Conservation (phyloP, 2,888 invertebrate genomes). For the Psylliodes chrysocephalus region DNA sequence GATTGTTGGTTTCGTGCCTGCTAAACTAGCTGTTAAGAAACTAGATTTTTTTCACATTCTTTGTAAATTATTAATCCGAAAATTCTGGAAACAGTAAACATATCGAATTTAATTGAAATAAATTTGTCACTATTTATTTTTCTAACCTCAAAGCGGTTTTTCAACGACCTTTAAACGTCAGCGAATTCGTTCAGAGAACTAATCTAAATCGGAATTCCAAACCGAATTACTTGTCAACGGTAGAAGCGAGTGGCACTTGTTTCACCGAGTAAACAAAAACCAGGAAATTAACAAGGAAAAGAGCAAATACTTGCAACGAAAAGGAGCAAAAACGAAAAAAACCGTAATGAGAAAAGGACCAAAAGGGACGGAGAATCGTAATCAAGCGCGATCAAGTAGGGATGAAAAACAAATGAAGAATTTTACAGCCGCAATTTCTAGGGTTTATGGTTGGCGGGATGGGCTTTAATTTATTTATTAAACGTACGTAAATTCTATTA, state of each 20-base stretch:
- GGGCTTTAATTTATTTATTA: slow-evolving; percentile 29
- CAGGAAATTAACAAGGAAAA: slow-evolving; percentile 19
- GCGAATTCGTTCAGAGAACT: background rate
- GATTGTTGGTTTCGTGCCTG: no score
- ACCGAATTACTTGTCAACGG: background rate
- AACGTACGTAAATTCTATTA: slow-evolving; percentile 7
- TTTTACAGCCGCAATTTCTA: slow-evolving; percentile 21
- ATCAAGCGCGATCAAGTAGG: slow-evolving; percentile 17
- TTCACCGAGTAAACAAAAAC: slow-evolving; percentile 8
- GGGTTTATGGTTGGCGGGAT: slow-evolving; percentile 8
- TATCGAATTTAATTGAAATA: no score
- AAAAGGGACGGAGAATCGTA: slow-evolving; percentile 6
- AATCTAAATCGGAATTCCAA: slow-evolving; percentile 1
- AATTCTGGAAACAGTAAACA: no score
- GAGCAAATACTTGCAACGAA: slow-evolving; percentile 10
- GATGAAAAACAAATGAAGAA: slow-evolving; percentile 21
- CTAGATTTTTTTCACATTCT: no score
- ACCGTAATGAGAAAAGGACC: slow-evolving; percentile 9
- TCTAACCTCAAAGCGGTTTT: no score
- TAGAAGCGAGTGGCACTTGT: background rate
- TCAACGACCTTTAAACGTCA: background rate
- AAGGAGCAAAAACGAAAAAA: slow-evolving; percentile 15
- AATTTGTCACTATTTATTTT: no score
- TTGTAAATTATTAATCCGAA: no score
- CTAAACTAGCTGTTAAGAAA: no score